Evolutionary conservation across 2,888 invertebrate genomes (phyloP), one percentile per base, ranked within the genome.

Genomic region (Chloroclysta siterata): DNA sequence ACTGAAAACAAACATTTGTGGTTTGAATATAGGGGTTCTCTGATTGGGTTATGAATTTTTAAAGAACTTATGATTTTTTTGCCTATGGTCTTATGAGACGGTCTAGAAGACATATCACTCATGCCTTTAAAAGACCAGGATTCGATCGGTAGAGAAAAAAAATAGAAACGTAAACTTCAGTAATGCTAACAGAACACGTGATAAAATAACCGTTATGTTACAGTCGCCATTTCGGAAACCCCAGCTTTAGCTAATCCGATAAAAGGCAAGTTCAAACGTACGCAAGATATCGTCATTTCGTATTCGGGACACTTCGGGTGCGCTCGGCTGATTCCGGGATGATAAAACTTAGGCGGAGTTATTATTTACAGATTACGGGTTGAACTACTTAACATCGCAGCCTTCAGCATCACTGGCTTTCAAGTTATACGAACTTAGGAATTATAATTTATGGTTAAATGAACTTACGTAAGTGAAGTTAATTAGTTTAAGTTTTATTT

Each of bases 241-340:
- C 5, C 15, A 46, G 54, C 54, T 83, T 80, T 74, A 77, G 76
- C 70, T 82, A 82, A 83, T 83, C 82, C 80, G 79, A 79, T 80
- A 81, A 81, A 82, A 82, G 79, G 81, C 79, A 69, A 70, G 68
- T 71, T 66, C 61, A 60, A 72, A 55, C 54, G 74, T 78, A 72
- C 73, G 64, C 69, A 69, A 68, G 67, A 66, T 66, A 64, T 61
- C 59, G 65, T 65, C 58, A 72, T 72, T 72, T 67, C 47, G 68
- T 68, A 70, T 72, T 70, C 72, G 65, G 63, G 60, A 61, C 68
- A 67, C 70, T 65, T 66, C 68, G 65, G 62, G 28, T 17, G 41
- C 50, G 62, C 61, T 72, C 69, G 66, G 57, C 53, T 65, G 69
- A 67, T 69, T 69, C 56, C 67, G 56, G 58, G 39, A 59, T 66